Percentiles rank a stretch among this genome's conserved stretches.
These are phyloP conservation scores for Arge pagana DNA, from an alignment of 2,888 invertebrate species.

Conservation along the genomic window DNA sequence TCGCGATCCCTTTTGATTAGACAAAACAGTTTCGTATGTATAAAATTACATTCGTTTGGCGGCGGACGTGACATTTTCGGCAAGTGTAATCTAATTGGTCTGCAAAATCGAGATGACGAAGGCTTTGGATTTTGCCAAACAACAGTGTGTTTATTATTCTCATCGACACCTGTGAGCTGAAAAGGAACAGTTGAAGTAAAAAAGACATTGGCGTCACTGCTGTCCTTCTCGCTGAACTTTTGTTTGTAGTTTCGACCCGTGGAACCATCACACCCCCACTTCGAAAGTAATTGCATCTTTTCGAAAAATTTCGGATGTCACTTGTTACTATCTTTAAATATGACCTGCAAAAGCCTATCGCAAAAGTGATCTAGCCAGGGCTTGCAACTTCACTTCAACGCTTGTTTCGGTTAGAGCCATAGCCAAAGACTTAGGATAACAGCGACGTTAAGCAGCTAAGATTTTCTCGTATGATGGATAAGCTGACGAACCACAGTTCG, in stretches of 20 bases:
- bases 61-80: no score
- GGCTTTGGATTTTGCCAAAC: conserved; percentile 20
- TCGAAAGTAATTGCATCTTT: conserved; percentile 17
- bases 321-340: not conserved
- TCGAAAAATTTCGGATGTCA: not conserved
- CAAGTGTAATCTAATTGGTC: conserved; percentile 21
- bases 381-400: not conserved
- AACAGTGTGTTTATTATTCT: not conserved
- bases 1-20: no score
- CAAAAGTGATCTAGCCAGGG: conserved; percentile 1
- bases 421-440: no score
- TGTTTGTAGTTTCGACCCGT: conserved; percentile 17
- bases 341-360: not conserved
- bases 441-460: conserved; percentile 6
- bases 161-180: conserved; percentile 3
- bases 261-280: conserved; percentile 24
- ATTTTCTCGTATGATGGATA: conserved; percentile 10
- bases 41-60: no score
- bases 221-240: conserved; percentile 17
- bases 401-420: not conserved
- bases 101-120: conserved; percentile 20
- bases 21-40: no score
- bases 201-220: conserved; percentile 16
- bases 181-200: conserved; percentile 22
- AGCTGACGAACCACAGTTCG: conserved; percentile 2